phyloP scores from a whole-genome alignment of 2,113 vertebrate species.

The Procavia capensis region DNA sequence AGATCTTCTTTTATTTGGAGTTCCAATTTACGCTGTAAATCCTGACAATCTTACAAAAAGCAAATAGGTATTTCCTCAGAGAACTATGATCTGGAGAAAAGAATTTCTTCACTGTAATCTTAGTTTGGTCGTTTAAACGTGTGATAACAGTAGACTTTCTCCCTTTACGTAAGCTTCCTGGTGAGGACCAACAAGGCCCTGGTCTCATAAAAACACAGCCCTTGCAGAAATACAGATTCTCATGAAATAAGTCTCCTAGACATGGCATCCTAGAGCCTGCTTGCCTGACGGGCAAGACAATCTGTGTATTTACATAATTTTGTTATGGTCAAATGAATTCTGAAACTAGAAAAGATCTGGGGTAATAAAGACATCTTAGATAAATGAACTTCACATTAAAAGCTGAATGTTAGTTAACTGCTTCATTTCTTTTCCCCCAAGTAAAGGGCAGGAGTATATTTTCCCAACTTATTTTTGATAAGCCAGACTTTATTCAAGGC shows the following conservation, averaged over 20 bases:
- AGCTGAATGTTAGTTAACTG: slow-evolving; percentile 17
- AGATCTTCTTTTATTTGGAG: neutral
- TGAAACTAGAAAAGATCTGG: slow-evolving; percentile 2
- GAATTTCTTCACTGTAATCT: neutral
- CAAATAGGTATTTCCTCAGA: neutral
- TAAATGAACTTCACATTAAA: slow-evolving; percentile 56
- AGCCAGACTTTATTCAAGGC: neutral
- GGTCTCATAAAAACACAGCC: neutral
- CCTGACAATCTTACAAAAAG: neutral
- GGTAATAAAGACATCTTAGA: neutral
- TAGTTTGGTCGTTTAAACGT: neutral
- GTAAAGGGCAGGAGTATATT: slow-evolving; percentile 7
- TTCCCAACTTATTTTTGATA: neutral
- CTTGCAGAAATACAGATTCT: neutral
- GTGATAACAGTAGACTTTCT: slow-evolving; percentile 1
- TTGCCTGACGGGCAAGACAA: neutral
- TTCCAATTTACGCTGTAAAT: neutral
- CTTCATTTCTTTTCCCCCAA: slow-evolving; percentile 26
- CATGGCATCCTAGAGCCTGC: slow-evolving; percentile 20
- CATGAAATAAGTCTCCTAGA: neutral
- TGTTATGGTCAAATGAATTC: slow-evolving; percentile 3
- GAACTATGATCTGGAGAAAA: neutral
- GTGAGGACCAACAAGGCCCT: neutral
- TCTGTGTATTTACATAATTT: neutral
- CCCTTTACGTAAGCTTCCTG: neutral